phyloP scores from a whole-genome alignment of 1,140 invertebrate genomes.

The Chironomus tepperi region DNA sequence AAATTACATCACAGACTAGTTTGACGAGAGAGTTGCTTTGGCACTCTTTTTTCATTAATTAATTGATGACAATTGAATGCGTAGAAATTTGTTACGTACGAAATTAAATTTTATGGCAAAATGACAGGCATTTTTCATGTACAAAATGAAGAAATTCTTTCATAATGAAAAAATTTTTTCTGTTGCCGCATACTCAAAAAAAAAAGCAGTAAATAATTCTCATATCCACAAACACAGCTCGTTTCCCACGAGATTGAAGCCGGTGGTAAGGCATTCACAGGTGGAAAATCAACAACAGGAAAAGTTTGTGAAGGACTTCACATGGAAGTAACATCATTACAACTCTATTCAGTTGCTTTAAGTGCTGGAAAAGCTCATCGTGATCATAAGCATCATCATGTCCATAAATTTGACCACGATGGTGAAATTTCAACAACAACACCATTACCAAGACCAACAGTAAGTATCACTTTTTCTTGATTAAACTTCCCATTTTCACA shows the following conservation, averaged over 20 bases:
- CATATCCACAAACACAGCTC: conserved; percentile 45
- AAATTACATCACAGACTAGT: neutral
- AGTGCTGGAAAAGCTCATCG: conserved; percentile 73
- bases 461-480: conserved; percentile 30
- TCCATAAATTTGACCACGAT: conserved; percentile 65
- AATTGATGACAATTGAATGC: neutral
- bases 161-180: too few species aligned
- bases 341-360: conserved; percentile 65
- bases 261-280: conserved; percentile 61
- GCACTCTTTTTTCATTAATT: neutral
- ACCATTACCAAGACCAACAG: conserved; percentile 44
- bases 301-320: conserved; percentile 55
- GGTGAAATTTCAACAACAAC: conserved; percentile 49
- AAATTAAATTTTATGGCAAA: too few species aligned
- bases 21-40: too few species aligned
- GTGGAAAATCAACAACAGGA: conserved; percentile 54
- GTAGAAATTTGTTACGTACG: neutral
- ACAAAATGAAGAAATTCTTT: too few species aligned
- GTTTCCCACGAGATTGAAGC: conserved; percentile 67
- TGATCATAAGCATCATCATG: conserved; percentile 76
- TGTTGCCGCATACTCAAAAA: too few species aligned
- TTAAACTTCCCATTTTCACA: neutral
- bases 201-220: too few species aligned
- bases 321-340: conserved; percentile 68
- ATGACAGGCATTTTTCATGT: too few species aligned